These are phyloP conservation scores for Trissonchulus latispiculum DNA, from an alignment of 2,888 invertebrate species.

Conservation along the genomic window DNA sequence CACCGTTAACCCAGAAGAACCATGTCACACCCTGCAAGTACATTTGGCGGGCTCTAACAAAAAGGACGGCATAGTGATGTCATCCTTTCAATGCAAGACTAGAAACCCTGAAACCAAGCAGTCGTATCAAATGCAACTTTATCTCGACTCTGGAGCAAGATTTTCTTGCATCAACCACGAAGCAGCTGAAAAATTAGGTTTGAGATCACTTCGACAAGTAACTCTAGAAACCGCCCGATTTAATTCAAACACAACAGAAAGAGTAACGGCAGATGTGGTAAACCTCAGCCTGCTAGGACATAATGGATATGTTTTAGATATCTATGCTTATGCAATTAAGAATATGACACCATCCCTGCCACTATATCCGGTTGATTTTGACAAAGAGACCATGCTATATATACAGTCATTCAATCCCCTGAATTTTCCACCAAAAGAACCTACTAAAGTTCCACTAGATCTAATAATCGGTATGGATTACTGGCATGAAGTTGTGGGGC, in stretches of 20 bases:
- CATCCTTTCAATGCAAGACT: neutral
- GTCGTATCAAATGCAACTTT: neutral
- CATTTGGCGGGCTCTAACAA: neutral
- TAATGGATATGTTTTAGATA: neutral
- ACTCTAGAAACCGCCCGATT: neutral
- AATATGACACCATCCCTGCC: neutral
- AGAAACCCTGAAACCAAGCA: neutral
- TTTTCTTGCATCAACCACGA: neutral
- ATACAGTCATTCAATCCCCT: neutral
- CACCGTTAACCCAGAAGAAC: neutral
- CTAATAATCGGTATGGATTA: conserved; percentile 1
- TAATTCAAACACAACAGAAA: conserved; percentile 2
- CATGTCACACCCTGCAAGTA: neutral
- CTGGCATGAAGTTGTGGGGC: neutral
- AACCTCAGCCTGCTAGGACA: neutral
- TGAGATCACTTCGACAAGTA: neutral
- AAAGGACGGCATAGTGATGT: neutral
- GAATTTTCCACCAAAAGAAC: neutral
- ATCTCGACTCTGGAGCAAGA: neutral
- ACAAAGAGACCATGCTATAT: neutral
- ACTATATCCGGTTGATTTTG: neutral
- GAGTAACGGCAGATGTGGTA: neutral
- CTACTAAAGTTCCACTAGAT: neutral
- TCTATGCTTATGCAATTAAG: neutral
- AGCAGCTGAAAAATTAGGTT: neutral